phyloP scores from a whole-genome alignment of 2,797 vertebrate species.

The Adelosebastes latens region DNA sequence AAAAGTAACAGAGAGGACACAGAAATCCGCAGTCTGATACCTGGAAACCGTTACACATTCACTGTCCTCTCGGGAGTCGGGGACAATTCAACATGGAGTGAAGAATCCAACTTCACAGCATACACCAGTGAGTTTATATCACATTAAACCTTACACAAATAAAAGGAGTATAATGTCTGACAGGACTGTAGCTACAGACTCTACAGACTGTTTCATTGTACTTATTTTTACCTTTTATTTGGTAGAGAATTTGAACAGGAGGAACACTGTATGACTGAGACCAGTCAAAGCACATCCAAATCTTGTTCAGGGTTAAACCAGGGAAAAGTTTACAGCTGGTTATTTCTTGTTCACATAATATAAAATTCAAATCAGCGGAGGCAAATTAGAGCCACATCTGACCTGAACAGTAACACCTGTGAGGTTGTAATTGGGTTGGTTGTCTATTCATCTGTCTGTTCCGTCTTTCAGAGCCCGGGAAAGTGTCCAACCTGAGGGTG shows the following conservation, averaged over 20 bases:
- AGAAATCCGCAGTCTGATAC: fast-evolving
- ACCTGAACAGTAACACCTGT: not conserved
- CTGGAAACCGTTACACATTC: slow-evolving; percentile 56
- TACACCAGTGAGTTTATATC: slow-evolving; percentile 69
- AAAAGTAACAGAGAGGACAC: fast-evolving
- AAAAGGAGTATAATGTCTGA: too few relatives aligned
- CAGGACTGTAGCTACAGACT: not conserved
- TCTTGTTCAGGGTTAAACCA: not conserved
- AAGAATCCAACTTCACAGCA: fast-evolving
- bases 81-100: not conserved
- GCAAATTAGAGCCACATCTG: slow-evolving; percentile 12
- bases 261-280: not conserved
- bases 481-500: not conserved
- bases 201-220: not conserved
- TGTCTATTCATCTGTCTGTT: not conserved
- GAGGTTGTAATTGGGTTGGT: not conserved
- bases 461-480: slow-evolving; percentile 55
- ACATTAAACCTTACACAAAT: too few relatives aligned
- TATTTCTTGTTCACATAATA: not conserved
- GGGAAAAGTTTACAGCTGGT: not conserved
- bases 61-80: slow-evolving; percentile 40
- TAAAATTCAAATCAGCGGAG: slow-evolving; percentile 27
- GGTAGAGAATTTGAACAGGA: not conserved
- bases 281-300: not conserved
- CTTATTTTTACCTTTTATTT: not conserved